Conservation (phyloP, 2,797 vertebrate species). For the Pristis pectinata region DNA sequence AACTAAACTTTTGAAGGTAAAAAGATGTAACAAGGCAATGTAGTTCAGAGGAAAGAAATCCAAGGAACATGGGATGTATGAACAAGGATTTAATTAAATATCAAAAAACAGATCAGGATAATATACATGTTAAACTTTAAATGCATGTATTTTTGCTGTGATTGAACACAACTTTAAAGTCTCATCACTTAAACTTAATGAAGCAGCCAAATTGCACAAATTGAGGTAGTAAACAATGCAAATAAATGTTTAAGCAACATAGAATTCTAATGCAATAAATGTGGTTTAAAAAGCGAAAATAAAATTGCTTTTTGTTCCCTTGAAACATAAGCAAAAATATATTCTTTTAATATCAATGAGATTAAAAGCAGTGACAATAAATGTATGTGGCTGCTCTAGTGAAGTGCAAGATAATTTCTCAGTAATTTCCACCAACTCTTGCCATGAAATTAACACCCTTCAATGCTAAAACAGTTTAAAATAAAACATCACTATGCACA, state of each 20-base stretch:
- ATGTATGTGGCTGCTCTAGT: not conserved
- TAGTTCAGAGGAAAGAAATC: not conserved
- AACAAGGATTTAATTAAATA: not conserved
- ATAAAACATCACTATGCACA: not conserved
- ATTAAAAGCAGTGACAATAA: not conserved
- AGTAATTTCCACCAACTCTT: not conserved
- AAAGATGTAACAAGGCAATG: not conserved
- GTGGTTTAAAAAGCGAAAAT: not conserved
- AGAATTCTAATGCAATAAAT: no score
- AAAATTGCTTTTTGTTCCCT: no score
- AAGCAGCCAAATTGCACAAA: not conserved
- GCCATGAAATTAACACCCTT: not conserved
- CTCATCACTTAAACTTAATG: no score
- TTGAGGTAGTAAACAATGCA: not conserved
- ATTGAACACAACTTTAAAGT: not conserved
- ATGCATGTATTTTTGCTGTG: not conserved
- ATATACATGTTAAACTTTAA: not conserved
- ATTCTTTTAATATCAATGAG: not conserved
- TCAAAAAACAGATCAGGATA: not conserved
- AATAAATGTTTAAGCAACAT: not conserved
- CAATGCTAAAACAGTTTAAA: not conserved
- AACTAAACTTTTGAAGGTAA: not conserved
- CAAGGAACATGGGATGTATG: not conserved
- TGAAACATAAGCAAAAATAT: no score
- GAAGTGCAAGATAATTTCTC: not conserved